A percentile compares a stretch with the other conserved stretches of the same genome.
phyloP scores from a whole-genome alignment of 2,113 vertebrate species.

The Mobula hypostoma region DNA sequence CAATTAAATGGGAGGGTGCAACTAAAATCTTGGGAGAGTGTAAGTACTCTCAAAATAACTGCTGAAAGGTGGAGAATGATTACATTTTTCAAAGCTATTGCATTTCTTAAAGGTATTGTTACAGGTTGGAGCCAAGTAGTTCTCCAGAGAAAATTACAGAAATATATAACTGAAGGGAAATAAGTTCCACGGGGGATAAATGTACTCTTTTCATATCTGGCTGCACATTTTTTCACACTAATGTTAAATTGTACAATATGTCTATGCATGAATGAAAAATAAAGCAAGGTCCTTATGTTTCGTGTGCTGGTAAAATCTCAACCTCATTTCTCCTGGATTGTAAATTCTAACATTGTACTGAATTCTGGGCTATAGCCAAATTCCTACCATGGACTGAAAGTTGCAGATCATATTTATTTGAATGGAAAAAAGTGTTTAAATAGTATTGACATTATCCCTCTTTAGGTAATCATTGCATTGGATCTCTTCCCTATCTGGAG shows the following conservation, averaged over 20 bases:
- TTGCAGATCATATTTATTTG: background rate
- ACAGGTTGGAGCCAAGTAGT: background rate
- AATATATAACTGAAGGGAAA: background rate
- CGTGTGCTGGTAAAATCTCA: background rate
- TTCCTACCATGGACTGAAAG: background rate
- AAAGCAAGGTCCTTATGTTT: background rate
- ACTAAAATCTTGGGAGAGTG: constrained; percentile 12
- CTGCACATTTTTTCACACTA: background rate
- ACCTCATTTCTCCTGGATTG: background rate
- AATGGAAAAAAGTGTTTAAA: background rate
- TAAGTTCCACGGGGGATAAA: background rate
- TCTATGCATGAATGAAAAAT: background rate
- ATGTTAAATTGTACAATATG: background rate
- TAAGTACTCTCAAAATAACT: constrained; percentile 36
- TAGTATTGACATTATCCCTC: background rate
- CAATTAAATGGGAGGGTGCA: constrained; percentile 34
- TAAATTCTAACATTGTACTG: background rate
- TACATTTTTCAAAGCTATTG: constrained; percentile 29
- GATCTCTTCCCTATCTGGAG: background rate
- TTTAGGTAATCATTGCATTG: background rate
- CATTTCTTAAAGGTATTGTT: constrained; percentile 34
- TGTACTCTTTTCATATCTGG: background rate
- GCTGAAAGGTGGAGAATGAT: constrained; percentile 20
- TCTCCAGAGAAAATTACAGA: background rate
- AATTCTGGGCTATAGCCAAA: background rate